These are phyloP conservation scores for Cygnus olor DNA, from an alignment of 2,797 vertebrate species.

Conservation along the genomic window DNA sequence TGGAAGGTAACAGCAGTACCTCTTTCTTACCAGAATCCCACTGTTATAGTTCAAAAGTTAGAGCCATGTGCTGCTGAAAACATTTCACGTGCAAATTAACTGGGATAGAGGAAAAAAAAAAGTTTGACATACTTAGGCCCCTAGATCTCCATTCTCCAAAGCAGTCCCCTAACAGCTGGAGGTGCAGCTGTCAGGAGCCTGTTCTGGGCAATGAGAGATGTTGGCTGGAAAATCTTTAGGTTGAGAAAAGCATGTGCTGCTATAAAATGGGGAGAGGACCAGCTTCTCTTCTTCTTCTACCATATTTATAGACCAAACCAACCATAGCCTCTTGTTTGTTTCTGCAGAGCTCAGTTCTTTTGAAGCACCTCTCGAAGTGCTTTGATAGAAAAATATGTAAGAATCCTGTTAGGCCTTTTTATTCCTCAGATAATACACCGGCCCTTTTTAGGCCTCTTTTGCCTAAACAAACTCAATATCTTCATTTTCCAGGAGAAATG, in stretches of 20 bases:
- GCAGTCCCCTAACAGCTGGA: background rate
- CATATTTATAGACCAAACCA: background rate
- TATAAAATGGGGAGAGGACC: background rate
- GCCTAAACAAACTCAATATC: background rate
- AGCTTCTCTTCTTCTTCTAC: background rate
- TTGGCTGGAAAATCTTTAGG: background rate
- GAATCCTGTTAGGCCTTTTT: background rate
- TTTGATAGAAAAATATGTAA: background rate
- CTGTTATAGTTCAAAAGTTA: background rate
- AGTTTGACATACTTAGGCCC: background rate
- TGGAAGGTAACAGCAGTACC: background rate
- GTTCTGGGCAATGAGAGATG: background rate
- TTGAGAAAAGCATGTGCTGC: background rate
- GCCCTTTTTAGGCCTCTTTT: background rate
- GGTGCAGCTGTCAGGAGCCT: background rate
- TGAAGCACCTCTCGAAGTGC: background rate
- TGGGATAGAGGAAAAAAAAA: background rate
- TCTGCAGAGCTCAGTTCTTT: background rate
- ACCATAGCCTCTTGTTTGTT: background rate
- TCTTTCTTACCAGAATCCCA: background rate
- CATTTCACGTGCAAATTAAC: background rate
- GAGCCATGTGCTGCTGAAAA: background rate
- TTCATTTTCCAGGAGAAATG: background rate
- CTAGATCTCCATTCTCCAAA: background rate
- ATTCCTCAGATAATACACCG: background rate